Conservation (phyloP, 2,888 invertebrate genomes). For the Cremastobaeus sp. region DNA sequence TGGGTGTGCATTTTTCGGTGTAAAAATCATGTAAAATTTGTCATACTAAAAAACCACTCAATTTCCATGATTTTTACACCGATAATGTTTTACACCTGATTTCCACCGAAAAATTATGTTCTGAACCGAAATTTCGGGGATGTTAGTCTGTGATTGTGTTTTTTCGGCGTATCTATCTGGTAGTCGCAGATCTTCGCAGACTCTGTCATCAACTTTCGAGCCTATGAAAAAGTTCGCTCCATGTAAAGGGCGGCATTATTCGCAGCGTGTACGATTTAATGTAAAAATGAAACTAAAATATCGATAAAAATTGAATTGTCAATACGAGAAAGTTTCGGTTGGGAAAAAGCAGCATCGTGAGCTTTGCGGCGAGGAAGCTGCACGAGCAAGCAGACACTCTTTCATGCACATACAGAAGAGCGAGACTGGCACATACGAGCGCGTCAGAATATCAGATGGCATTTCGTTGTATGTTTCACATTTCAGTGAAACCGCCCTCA, state of each 20-base stretch:
- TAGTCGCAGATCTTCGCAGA: too few relatives aligned
- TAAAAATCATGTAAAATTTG: too few relatives aligned
- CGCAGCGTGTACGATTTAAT: slow-evolving; percentile 2
- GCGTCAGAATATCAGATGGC: slow-evolving; percentile 75
- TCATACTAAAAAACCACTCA: too few relatives aligned
- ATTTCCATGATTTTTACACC: too few relatives aligned
- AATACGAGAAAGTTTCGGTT: slow-evolving; percentile 57
- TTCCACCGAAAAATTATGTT: too few relatives aligned
- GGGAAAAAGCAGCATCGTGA: slow-evolving; percentile 55
- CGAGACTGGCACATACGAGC: slow-evolving; percentile 64
- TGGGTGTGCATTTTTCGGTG: too few relatives aligned
- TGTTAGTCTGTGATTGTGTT: too few relatives aligned
- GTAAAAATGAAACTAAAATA: slow-evolving; percentile 48
- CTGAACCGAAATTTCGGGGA: too few relatives aligned
- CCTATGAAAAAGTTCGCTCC: background rate
- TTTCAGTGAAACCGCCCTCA: slow-evolving; percentile 76
- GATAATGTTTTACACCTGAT: too few relatives aligned
- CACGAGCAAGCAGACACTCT: slow-evolving; percentile 45
- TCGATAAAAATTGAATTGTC: slow-evolving; percentile 58
- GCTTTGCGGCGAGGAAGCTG: slow-evolving; percentile 39
- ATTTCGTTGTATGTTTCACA: slow-evolving; percentile 75
- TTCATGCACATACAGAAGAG: slow-evolving; percentile 39
- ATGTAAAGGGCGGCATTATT: slow-evolving; percentile 23
- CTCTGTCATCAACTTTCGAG: too few relatives aligned
- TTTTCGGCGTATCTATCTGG: too few relatives aligned